These are phyloP conservation scores for Scotopteryx bipunctaria DNA, from an alignment of 2,888 invertebrate genomes.

Conservation along the genomic window DNA sequence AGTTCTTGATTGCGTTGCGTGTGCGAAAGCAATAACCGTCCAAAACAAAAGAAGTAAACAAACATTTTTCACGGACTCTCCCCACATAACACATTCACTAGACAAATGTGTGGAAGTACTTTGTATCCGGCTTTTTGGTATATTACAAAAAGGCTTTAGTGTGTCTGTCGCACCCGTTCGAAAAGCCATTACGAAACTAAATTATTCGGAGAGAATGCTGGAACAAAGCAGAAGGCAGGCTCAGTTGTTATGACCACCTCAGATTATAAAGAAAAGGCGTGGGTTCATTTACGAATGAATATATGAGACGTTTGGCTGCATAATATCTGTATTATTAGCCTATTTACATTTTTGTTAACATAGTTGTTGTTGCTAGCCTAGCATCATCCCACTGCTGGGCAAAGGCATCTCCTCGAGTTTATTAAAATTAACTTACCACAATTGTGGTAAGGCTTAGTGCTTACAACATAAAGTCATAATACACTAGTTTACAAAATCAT, in stretches of 20 bases:
- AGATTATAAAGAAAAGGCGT: no score
- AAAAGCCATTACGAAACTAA: constrained; percentile 3
- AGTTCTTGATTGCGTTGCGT: constrained; percentile 35
- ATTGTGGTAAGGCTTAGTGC: no score
- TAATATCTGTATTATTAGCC: no score
- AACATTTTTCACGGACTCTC: constrained; percentile 35
- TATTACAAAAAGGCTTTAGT: constrained; percentile 5
- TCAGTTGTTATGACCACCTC: not conserved
- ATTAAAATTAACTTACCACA: no score
- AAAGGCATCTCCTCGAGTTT: no score
- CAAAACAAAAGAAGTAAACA: constrained; percentile 32
- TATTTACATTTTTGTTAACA: no score
- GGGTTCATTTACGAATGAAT: no score
- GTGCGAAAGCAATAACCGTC: constrained; percentile 32
- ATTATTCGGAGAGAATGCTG: constrained; percentile 3
- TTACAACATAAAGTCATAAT: no score
- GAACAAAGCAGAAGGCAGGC: not conserved
- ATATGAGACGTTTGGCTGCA: no score
- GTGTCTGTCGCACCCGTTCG: constrained; percentile 1
- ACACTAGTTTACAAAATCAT: no score
- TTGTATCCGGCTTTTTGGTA: constrained; percentile 19
- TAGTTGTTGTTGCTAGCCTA: no score
- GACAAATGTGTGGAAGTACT: constrained; percentile 31
- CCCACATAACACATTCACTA: constrained; percentile 29
- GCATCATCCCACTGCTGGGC: no score